These are phyloP conservation scores for Thamnaconus septentrionalis DNA, from an alignment of 2,113 vertebrate genomes.

Conservation along the genomic window DNA sequence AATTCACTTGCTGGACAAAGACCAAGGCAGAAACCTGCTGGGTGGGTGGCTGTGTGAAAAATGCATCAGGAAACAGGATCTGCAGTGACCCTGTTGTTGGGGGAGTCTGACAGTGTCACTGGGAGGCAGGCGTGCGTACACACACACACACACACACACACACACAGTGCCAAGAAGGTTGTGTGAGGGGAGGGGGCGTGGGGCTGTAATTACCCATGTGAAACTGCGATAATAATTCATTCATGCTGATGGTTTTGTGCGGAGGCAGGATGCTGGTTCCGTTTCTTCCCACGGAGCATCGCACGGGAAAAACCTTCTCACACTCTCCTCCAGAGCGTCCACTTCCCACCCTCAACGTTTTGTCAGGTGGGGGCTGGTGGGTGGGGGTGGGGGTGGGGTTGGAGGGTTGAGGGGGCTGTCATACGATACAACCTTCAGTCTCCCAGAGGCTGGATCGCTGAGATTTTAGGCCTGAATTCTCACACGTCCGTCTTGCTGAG, in stretches of 20 bases:
- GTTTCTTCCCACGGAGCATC: constrained; percentile 19
- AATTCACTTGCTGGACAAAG: constrained; percentile 3
- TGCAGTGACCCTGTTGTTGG: constrained; percentile 55
- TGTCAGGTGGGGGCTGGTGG: too few relatives aligned
- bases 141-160: too few relatives aligned
- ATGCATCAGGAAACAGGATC: constrained; percentile 45
- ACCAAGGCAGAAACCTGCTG: constrained; percentile 5
- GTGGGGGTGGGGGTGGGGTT: too few relatives aligned
- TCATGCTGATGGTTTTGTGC: constrained; percentile 21
- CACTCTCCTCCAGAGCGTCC: too few relatives aligned
- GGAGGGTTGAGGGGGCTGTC: too few relatives aligned
- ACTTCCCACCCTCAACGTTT: too few relatives aligned
- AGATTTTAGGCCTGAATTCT: too few relatives aligned
- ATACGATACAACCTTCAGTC: too few relatives aligned
- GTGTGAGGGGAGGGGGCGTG: constrained; percentile 4
- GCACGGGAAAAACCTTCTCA: background rate
- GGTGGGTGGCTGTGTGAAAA: constrained; percentile 36
- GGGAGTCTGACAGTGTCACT: constrained; percentile 43
- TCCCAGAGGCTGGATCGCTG: too few relatives aligned
- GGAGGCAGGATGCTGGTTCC: background rate
- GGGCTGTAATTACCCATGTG: constrained; percentile 15
- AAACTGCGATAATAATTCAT: constrained; percentile 39
- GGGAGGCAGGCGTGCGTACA: background rate
- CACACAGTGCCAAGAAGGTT: background rate
- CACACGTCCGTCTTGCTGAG: too few relatives aligned